Conservation (phyloP, 2,113 vertebrate species). For the Brachyhypopomus gauderio region DNA sequence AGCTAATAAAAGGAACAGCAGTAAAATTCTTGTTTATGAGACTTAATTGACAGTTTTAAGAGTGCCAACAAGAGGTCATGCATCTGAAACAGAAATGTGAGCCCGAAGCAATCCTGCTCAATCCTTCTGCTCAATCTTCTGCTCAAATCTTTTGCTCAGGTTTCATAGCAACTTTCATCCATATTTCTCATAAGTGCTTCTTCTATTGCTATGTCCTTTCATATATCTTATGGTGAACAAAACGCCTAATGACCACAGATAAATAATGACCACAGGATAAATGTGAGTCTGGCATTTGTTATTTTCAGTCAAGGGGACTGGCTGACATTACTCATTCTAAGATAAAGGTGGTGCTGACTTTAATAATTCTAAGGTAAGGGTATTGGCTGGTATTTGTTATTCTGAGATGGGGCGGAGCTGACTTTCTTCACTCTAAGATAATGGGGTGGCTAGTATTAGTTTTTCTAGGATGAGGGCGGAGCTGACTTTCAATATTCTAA, state of each 20-base stretch:
- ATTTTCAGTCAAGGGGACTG: too few relatives aligned
- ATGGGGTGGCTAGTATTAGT: too few relatives aligned
- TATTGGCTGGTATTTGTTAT: too few relatives aligned
- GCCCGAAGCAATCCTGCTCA: neutral
- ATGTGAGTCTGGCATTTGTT: neutral
- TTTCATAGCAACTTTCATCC: neutral
- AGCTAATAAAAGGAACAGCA: constrained; percentile 2
- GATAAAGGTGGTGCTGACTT: too few relatives aligned
- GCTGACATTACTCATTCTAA: too few relatives aligned
- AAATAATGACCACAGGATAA: neutral
- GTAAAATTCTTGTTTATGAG: neutral
- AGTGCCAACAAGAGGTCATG: neutral
- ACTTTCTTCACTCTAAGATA: too few relatives aligned
- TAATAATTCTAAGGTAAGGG: too few relatives aligned
- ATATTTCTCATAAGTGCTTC: neutral
- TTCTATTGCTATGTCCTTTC: neutral
- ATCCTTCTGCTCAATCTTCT: neutral
- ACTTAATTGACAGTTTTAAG: neutral
- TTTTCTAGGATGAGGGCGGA: too few relatives aligned
- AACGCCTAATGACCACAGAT: neutral
- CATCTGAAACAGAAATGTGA: neutral
- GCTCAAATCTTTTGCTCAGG: neutral
- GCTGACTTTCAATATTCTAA: too few relatives aligned
- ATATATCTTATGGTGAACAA: neutral
- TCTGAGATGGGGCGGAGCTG: too few relatives aligned